Evolutionary conservation across 1,140 invertebrate species (phyloP), one percentile per base, ranked within the genome.

Genomic region (Galendromus occidentalis): DNA sequence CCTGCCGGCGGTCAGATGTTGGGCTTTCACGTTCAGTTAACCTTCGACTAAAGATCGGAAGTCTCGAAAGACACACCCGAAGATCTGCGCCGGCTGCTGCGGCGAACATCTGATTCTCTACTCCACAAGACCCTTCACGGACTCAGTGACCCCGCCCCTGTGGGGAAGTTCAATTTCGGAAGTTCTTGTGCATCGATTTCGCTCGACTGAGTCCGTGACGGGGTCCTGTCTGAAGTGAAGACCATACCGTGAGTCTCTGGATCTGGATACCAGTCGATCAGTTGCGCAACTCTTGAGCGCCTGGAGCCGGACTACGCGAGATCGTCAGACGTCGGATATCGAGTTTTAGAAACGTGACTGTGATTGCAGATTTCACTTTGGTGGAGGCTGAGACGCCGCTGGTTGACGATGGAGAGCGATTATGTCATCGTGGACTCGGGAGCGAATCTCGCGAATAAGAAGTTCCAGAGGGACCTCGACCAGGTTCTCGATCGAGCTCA

Each of bases 361-460:
- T 59, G 14, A 25, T 25, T 59, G 12, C 22, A 59, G 51, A 59
- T 14, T 59, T 59, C 51, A 59, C 51, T 59, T 22, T 39, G 33
- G 51, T 59, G 51, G 51, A 59, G 51, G 25, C 9, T 14, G 14
- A 17, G 12, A 59, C 25, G 25, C 25, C 6, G 51, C 22, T 25
- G 14, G 22, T 59, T 14, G 51, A 14, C n/a, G 51, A 59, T 59
- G 51, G 74, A 42, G 22, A 65, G 45, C 5, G 42, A 65, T 17
- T 86, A 91, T 74, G 86, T 92, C 73, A 82, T 95, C 63, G 85
- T 93, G 42, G 91, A 94, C 76, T 86, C 90, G 68, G 91, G 90
- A 72, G 89, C 91, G 18, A 95, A 94, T 83, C 79, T 96, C 70
- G 92, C 88, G 2, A 94, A 94, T 79, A 92, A 91, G 76, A 93